Base-by-base conservation (phyloP, 2,113 vertebrate genomes). In the Vulpes lagopus region DNA sequence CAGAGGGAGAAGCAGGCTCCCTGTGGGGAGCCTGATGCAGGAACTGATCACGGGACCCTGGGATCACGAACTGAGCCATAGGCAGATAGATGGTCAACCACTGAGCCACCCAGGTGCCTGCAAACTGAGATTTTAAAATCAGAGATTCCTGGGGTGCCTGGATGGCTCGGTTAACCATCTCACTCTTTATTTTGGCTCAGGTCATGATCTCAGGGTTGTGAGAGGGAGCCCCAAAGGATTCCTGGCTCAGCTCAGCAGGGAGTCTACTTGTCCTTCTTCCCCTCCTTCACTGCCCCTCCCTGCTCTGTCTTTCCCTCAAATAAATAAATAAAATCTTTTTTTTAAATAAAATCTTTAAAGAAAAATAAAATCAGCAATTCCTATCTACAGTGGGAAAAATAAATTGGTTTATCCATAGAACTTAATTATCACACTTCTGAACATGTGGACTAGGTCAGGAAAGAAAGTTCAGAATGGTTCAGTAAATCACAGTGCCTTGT, bases 101-200 rank as follows among this genome's bases (percentile, higher is more conserved):
- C 43, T 43, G 43, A 43, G 43, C 43, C 43, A 43, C 43, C 43
- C 43, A 43, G 43, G 43, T 43, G 43, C 43, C 43, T 1, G 43
- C 43, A 43, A 96, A 84, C 16, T 59, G 55, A 87, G n/a, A 60
- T 81, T 92, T 92, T 93, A 17, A 89, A 89, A 93, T 87, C 53
- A 65, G 19, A 49, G 51, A 80, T 53, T 96, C 32, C 71, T 62
- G 8, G 32, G 32, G 32, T 17, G 2, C 67, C 67, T 69, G 16
- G 67, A n/a, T 19, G 67, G 16, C 67, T 69, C 67, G 10, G 32
- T n/a, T 9, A n/a, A 19, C 16, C 16, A 0, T 69, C 17, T 43
- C 6, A 43, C 43, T 43, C 43, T 43, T 35, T 32, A 17, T 8
- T 69, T 69, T 5, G 0, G 32, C 67, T 69, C 32, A 2, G 8